Base-by-base conservation (phyloP, 1,140 invertebrate genomes). In the Nasonia giraulti region DNA sequence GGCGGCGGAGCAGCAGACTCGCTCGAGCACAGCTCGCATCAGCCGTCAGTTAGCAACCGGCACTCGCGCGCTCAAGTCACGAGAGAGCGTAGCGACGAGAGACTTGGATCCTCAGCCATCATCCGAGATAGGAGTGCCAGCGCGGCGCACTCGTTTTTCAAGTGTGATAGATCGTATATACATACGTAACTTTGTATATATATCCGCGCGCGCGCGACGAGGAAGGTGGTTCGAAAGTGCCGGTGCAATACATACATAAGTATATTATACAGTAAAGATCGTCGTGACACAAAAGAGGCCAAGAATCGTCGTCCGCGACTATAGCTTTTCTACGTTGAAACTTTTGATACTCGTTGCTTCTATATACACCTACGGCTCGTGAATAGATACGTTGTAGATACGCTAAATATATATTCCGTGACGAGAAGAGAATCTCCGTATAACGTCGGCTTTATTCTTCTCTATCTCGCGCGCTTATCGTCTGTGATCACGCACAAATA, bases 41-140 rank as follows among this genome's bases (percentile, higher is more conserved):
- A 88, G 88, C 86, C 90, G 91, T 92, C 92, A 93, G 92, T 93
- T 92, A 91, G 92, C 91, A 92, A 93, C 92, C 92, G 91, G 92
- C 91, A 86, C 88, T 91, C 89, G 84, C 76, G 44, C 55, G 55
- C 84, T 86, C 80, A 85, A 89, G 87, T 80, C 71, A 17, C 40
- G 44, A 71, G 68, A 27, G 68, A 27, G 68, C 68, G 31, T 11
- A 14, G 68, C 55, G 55, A n/a, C 55, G 10, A 12, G 12, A 62
- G 20, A 62, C 55, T 62, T 7, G 7, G 40, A 20, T 62, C 55
- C 55, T 62, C 55, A 17, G 55, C 17, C 55, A 62, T n/a, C 17
- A 20, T 62, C 17, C 55, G 6, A 62, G 55, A 62, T 27, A 27
- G 55, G 55, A 62, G 55, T 20, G 17, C 23, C 27, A 71, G 68